Conservation (phyloP, 2,113 vertebrate species). For the Melanocharis versteri region DNA sequence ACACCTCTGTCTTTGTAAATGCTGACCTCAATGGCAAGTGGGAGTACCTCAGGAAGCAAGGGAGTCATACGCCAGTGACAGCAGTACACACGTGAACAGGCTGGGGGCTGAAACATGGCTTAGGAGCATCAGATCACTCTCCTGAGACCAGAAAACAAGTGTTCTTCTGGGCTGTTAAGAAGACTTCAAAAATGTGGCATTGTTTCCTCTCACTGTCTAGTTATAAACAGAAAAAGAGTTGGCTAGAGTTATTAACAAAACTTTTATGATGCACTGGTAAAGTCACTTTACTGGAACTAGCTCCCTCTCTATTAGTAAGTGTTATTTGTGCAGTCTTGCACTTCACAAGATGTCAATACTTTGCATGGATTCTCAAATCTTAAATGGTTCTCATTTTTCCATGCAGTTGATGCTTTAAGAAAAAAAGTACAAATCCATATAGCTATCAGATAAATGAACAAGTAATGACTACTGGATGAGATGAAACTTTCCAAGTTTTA, state of each 20-base stretch:
- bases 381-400: background rate
- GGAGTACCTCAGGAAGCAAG: background rate
- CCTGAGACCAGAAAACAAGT: background rate
- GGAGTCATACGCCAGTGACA: background rate
- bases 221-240: background rate
- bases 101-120: background rate
- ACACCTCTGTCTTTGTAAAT: background rate
- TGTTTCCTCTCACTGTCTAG: background rate
- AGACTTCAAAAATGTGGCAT: background rate
- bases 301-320: background rate
- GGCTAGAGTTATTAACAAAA: background rate
- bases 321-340: background rate
- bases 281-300: background rate
- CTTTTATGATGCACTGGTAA: background rate
- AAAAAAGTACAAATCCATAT: background rate
- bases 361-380: background rate
- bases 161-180: background rate
- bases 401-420: background rate
- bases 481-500: background rate
- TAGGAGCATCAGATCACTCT: background rate
- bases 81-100: background rate
- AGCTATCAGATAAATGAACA: background rate
- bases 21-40: background rate
- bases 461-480: background rate
- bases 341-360: background rate